Base-by-base conservation (phyloP, 2,797 vertebrate genomes). In the Galaxias olidus region DNA sequence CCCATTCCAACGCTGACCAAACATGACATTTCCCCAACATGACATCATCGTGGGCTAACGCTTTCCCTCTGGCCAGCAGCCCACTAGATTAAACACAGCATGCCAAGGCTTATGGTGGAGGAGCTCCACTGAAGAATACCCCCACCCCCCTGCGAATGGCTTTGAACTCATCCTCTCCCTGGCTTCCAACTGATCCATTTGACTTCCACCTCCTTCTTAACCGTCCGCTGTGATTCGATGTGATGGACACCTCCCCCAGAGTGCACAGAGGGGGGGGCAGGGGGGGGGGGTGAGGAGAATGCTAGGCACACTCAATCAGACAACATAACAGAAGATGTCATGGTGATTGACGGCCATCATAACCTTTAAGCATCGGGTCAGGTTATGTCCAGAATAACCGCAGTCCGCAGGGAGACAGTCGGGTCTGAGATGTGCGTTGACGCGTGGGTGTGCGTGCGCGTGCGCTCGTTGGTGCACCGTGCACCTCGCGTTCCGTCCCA, bases 281-380 rank as follows among this genome's bases (percentile, higher is more conserved):
- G 30, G 30, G 30, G 30, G 30, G 30, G 30, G 13, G 68, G 63
- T n/a, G n/a, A n/a, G n/a, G n/a, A n/a, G n/a, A n/a, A n/a, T n/a
- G n/a, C n/a, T n/a, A n/a, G n/a, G n/a, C n/a, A n/a, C n/a, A n/a
- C n/a, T n/a, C n/a, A n/a, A n/a, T n/a, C n/a, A n/a, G n/a, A n/a
- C n/a, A n/a, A n/a, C n/a, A 65, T 40, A n/a, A 50, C 47, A 67
- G 65, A 40, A 68, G 69, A 66, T 65, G 68, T 70, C 46, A 64
- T 55, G 48, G 58, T 30, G 30, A 30, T 30, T 30, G 30, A 30
- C 30, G 30, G 30, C 30, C 30, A 30, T 30, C 30, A 6, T 30
- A 30, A 30, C 30, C 30, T 30, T 30, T 30, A 30, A 30, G 30
- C 30, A 6, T 2, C 30, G 30, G 30, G 30, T 30, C 30, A 6